These are phyloP conservation scores for Lipophrys pholis DNA, from an alignment of 2,113 vertebrate genomes.

Conservation along the genomic window DNA sequence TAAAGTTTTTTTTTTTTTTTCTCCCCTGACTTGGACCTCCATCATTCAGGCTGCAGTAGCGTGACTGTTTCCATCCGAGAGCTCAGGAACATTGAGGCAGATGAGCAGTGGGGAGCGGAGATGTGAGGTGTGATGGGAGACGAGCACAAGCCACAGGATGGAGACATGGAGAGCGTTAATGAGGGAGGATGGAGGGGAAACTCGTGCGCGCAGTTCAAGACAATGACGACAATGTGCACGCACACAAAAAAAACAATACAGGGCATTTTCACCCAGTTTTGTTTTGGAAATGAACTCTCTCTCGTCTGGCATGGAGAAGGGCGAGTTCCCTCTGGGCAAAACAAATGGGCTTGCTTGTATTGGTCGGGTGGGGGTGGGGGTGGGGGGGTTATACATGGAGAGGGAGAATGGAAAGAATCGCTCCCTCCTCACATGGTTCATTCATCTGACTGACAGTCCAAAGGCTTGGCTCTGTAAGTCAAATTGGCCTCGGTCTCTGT, in stretches of 20 bases:
- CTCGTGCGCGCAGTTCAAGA: conserved; percentile 1
- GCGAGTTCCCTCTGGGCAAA: conserved; percentile 3
- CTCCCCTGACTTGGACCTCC: not conserved
- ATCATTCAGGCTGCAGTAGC: conserved; percentile 47
- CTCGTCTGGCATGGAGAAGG: not conserved
- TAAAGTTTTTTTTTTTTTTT: no score
- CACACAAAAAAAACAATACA: conserved; percentile 16
- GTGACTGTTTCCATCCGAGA: conserved; percentile 69
- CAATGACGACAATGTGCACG: not conserved
- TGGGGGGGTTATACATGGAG: conserved; percentile 29
- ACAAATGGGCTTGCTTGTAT: conserved; percentile 50
- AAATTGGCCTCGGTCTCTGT: conserved; percentile 5
- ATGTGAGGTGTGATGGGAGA: conserved; percentile 27
- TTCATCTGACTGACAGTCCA: conserved; percentile 55
- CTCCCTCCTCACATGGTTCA: conserved; percentile 18
- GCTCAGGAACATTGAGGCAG: conserved; percentile 17
- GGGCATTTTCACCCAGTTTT: not conserved
- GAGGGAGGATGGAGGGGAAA: not conserved
- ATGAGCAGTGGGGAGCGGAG: conserved; percentile 13
- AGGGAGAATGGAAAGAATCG: conserved; percentile 25
- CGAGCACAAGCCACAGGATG: not conserved
- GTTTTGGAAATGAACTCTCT: conserved; percentile 7
- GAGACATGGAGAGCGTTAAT: not conserved
- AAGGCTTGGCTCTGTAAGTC: conserved; percentile 35
- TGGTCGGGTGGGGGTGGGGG: conserved; percentile 28